These are phyloP conservation scores for Cossypha heuglini DNA, from an alignment of 2,797 vertebrate species.

Conservation along the genomic window DNA sequence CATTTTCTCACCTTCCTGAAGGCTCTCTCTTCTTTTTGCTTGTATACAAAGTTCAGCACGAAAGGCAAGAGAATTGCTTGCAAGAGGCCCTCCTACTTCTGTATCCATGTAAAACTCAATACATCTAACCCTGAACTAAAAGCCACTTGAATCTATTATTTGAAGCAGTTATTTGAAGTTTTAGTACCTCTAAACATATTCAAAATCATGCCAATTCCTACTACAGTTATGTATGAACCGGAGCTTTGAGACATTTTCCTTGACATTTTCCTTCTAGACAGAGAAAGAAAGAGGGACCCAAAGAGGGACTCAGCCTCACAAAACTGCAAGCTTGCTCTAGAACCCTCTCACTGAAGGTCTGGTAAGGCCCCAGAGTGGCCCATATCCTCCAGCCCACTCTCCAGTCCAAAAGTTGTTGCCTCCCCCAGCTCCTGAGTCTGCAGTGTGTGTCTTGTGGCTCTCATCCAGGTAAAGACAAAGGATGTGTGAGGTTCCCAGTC, in stretches of 20 bases:
- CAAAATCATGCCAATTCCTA: not conserved
- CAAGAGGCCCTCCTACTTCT: not conserved
- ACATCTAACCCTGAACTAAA: not conserved
- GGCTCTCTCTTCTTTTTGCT: not conserved
- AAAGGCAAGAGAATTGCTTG: not conserved
- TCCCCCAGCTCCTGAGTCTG: not conserved
- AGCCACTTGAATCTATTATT: not conserved
- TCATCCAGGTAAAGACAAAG: not conserved
- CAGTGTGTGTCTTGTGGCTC: not conserved
- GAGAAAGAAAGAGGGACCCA: not conserved
- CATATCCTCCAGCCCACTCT: not conserved
- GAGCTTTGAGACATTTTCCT: not conserved
- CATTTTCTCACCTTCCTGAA: not conserved
- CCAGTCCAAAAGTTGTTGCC: not conserved
- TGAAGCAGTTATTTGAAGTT: not conserved
- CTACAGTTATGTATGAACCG: not conserved
- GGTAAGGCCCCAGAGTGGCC: not conserved
- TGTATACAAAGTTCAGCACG: accelerated
- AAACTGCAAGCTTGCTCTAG: not conserved
- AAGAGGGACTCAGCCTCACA: not conserved
- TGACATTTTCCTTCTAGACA: not conserved
- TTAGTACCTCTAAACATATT: not conserved
- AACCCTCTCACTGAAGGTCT: not conserved
- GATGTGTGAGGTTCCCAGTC: not conserved
- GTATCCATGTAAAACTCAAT: not conserved